Evolutionary conservation across 2,888 invertebrate species (phyloP), one percentile per base, ranked within the genome.

Genomic region (Lymantria monacha): DNA sequence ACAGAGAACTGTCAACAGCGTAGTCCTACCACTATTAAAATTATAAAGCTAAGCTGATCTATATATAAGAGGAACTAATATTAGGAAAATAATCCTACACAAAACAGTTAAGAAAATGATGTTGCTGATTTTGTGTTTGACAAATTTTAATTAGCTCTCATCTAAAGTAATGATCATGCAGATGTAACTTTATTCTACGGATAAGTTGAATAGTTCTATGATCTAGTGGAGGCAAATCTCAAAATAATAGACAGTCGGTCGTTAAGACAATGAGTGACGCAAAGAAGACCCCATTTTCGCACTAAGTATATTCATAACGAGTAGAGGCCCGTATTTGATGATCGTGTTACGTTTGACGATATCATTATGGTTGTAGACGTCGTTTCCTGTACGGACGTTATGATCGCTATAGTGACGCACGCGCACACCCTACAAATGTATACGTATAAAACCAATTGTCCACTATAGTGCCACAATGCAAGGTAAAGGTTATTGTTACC

Each of bases 401-500:
- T 14, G 44, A 36, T 22, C 48, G 38, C 57, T 59, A 53, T 54
- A 60, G 57, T 74, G 74, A 76, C 78, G 81, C 75, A 73, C 69
- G 56, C 52, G 46, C 61, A 55, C 46, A 48, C 56, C 53, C 52
- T 62, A 30, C 53, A 48, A 51, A 63, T 40, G 49, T 33, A 14
- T 31, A 61, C 57, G 52, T 38, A 41, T 10, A n/a, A 9, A 43
- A 46, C 49, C 53, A 60, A 63, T 55, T 62, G 67, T 61, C 55
- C 63, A 68, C 75, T 71, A 73, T 71, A 59, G 65, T 13, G 59
- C 66, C 57, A 83, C 82, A 85, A 83, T 84, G 76, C 87, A 85
- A 87, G 85, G 87, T 85, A 86, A 86, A 86, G 84, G 83, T 87
- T 83, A 86, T 85, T 85, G 85, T 82, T 70, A 68, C 73, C 78